A percentile compares a stretch with the other conserved stretches of the same genome.
Conservation (phyloP, 2,888 invertebrate species). For the Ormyrus thymus region DNA sequence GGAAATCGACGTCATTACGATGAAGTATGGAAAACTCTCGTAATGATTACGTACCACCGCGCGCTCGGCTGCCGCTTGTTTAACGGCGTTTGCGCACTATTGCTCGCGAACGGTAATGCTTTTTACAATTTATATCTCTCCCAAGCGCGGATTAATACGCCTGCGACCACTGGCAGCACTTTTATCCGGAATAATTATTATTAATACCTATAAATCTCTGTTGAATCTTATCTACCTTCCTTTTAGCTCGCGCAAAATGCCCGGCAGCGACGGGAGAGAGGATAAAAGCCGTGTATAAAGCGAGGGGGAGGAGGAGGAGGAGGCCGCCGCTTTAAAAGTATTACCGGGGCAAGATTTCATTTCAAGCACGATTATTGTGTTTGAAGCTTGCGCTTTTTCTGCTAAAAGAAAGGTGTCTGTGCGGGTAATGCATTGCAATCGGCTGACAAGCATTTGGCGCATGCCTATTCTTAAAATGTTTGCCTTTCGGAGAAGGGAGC, state of each 20-base stretch:
- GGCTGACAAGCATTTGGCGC: conserved; percentile 24
- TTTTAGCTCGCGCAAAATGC: neutral
- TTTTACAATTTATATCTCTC: conserved; percentile 52
- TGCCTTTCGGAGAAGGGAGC: too few species aligned
- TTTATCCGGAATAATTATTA: conserved; percentile 52
- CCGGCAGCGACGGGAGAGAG: neutral
- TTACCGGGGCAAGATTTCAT: conserved; percentile 29
- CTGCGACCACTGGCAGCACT: neutral
- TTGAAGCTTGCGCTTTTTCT: conserved; percentile 21
- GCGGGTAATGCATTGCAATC: conserved; percentile 22
- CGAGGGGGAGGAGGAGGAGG: neutral
- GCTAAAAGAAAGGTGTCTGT: neutral
- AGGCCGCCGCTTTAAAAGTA: conserved; percentile 23
- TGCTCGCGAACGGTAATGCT: conserved; percentile 36
- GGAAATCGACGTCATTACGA: conserved; percentile 54
- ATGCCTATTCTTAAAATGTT: too few species aligned
- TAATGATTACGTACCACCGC: conserved; percentile 49
- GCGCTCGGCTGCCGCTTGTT: conserved; percentile 28
- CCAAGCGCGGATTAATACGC: conserved; percentile 38
- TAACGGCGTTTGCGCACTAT: conserved; percentile 21
- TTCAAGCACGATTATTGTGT: conserved; percentile 46
- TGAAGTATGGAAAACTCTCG: conserved; percentile 54
- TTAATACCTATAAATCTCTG: conserved; percentile 54
- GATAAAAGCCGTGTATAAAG: conserved; percentile 14
- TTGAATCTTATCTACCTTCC: conserved; percentile 51